phyloP scores from a whole-genome alignment of 2,113 vertebrate genomes.

The Caranx ignobilis region DNA sequence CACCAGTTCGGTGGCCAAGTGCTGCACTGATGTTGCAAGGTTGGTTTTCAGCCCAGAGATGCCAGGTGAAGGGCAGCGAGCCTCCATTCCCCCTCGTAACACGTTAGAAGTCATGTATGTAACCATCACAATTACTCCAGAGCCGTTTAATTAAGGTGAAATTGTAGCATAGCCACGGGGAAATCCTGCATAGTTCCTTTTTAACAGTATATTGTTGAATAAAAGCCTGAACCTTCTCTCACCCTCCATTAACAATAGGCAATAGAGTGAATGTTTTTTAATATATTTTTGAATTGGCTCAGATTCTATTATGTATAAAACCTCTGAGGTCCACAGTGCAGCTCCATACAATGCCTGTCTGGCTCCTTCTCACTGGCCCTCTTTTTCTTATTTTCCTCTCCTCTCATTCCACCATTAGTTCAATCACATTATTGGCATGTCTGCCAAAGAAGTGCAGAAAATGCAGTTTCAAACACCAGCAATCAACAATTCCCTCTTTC shows the following conservation, averaged over 20 bases:
- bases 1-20: no score
- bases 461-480: constrained; percentile 40
- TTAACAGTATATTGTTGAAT: background rate
- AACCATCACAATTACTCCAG: no score
- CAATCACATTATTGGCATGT: constrained; percentile 46
- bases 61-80: no score
- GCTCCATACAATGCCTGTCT: constrained; percentile 8
- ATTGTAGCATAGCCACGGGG: no score
- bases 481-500: constrained; percentile 27
- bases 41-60: no score
- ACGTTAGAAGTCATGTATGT: no score
- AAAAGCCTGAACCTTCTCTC: background rate
- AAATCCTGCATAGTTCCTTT: no score
- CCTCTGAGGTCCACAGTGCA: constrained; percentile 41
- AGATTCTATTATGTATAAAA: constrained; percentile 34
- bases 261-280: constrained; percentile 13
- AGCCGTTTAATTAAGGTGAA: no score
- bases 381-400: constrained; percentile 20
- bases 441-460: constrained; percentile 45
- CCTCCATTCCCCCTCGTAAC: no score
- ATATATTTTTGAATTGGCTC: constrained; percentile 16
- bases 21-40: no score
- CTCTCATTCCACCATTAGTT: constrained; percentile 39
- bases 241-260: constrained; percentile 29
- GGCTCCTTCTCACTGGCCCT: background rate